Percentiles rank a stretch among this genome's conserved stretches.
Evolutionary conservation across 2,888 invertebrate species (phyloP).

Genomic region (Eupelmus urozonus): DNA sequence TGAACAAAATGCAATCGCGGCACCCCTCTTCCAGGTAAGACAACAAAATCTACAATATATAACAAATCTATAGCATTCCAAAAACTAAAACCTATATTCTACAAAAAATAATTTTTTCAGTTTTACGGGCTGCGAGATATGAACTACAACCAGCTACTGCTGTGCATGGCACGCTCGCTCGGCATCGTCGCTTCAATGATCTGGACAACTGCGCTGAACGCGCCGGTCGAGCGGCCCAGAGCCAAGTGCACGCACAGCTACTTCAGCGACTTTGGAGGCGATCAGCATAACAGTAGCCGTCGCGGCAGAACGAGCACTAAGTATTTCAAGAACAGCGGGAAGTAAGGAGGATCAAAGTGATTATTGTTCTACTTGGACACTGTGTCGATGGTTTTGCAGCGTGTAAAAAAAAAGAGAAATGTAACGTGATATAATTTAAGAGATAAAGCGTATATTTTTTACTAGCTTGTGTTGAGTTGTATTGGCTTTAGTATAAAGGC

Average conservation of each 20-base stretch:
- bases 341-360: too few relatives aligned
- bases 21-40: constrained; percentile 69
- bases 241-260: constrained; percentile 66
- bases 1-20: constrained; percentile 67
- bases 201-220: constrained; percentile 69
- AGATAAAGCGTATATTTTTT: too few relatives aligned
- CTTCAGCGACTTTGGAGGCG: constrained; percentile 32
- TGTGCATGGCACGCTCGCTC: constrained; percentile 70
- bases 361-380: too few relatives aligned
- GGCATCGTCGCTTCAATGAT: constrained; percentile 72
- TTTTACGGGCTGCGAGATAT: constrained; percentile 70
- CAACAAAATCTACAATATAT: too few relatives aligned
- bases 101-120: constrained; percentile 58
- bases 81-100: background rate
- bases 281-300: background rate
- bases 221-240: constrained; percentile 69
- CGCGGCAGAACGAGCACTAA: constrained; percentile 23
- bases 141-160: constrained; percentile 70
- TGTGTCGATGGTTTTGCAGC: too few relatives aligned
- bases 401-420: too few relatives aligned
- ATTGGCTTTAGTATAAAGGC: too few relatives aligned
- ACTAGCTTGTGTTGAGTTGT: too few relatives aligned
- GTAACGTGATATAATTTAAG: too few relatives aligned
- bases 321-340: constrained; percentile 27
- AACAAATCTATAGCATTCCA: background rate